These are phyloP conservation scores for Ypsolopha sequella DNA, from an alignment of 2,888 invertebrate genomes.

Conservation along the genomic window DNA sequence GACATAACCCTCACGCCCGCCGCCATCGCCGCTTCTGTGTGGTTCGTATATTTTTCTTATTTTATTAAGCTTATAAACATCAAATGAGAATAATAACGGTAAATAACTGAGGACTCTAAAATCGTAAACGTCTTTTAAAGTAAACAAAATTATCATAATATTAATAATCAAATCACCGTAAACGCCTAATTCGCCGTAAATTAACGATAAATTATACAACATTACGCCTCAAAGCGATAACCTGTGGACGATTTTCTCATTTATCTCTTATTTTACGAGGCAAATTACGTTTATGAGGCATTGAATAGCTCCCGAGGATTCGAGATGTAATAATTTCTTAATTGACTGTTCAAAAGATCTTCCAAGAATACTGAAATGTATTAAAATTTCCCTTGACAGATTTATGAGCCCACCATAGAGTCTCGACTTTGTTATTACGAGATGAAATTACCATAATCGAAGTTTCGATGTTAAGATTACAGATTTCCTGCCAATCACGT, in stretches of 20 bases:
- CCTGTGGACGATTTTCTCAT: slow-evolving; percentile 18
- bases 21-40: no score
- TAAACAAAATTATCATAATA: not conserved
- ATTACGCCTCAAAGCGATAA: slow-evolving; percentile 20
- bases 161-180: not conserved
- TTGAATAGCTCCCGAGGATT: slow-evolving; percentile 11
- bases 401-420: slow-evolving; percentile 4
- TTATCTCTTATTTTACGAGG: slow-evolving; percentile 22
- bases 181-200: slow-evolving; percentile 20
- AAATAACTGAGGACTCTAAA: not conserved
- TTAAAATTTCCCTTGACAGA: slow-evolving; percentile 4
- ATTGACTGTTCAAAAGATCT: not conserved
- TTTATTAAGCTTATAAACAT: no score
- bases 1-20: no score
- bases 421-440: slow-evolving; percentile 1
- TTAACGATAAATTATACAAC: slow-evolving; percentile 27
- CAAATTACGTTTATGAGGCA: slow-evolving; percentile 19
- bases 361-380: slow-evolving; percentile 1
- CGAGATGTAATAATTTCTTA: slow-evolving; percentile 3
- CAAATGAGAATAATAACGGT: no score
- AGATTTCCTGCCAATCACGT: slow-evolving; percentile 13
- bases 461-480: slow-evolving; percentile 5
- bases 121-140: not conserved
- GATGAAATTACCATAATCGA: slow-evolving; percentile 4
- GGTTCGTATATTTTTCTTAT: no score